A percentile compares a stretch with the other conserved stretches of the same genome.
Evolutionary conservation across 2,797 vertebrate genomes (phyloP).

Genomic region (Falco cherrug): DNA sequence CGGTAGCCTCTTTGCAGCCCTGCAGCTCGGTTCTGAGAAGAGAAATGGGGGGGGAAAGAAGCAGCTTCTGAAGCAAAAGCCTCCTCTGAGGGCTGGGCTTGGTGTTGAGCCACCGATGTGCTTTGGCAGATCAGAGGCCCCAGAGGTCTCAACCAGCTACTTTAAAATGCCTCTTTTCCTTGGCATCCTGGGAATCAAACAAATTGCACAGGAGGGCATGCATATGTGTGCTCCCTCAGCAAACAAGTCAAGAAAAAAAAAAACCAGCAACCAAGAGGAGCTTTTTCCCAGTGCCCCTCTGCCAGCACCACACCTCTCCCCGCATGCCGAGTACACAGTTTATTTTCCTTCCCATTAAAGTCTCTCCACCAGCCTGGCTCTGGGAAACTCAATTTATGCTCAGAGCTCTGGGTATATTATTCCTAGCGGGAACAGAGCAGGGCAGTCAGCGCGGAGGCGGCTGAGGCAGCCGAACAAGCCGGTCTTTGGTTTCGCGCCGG

Average conservation of each 20-base stretch:
- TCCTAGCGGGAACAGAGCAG: slow-evolving; percentile 49
- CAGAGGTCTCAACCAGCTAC: background rate
- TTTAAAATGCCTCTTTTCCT: background rate
- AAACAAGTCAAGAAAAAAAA: background rate
- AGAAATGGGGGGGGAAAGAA: background rate
- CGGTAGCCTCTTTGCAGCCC: background rate
- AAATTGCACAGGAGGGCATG: background rate
- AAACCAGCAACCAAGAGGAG: background rate
- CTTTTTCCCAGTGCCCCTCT: background rate
- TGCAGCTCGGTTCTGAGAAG: background rate
- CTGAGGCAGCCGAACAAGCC: slow-evolving; percentile 36
- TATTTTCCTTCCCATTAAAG: slow-evolving; percentile 72
- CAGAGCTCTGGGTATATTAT: slow-evolving; percentile 49
- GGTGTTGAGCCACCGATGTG: background rate
- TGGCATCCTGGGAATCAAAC: background rate
- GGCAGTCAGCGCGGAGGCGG: slow-evolving; percentile 44
- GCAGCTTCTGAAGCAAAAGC: background rate
- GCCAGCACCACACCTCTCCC: slow-evolving; percentile 46
- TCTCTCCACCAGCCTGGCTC: slow-evolving; percentile 53
- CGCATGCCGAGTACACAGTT: slow-evolving; percentile 53
- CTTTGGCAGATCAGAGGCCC: background rate
- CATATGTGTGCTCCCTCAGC: background rate
- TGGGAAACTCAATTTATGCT: slow-evolving; percentile 66
- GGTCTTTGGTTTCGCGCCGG: slow-evolving; percentile 61
- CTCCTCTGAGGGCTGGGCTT: background rate